Conservation (phyloP, 2,797 vertebrate genomes). For the Hylomyscus alleni region DNA sequence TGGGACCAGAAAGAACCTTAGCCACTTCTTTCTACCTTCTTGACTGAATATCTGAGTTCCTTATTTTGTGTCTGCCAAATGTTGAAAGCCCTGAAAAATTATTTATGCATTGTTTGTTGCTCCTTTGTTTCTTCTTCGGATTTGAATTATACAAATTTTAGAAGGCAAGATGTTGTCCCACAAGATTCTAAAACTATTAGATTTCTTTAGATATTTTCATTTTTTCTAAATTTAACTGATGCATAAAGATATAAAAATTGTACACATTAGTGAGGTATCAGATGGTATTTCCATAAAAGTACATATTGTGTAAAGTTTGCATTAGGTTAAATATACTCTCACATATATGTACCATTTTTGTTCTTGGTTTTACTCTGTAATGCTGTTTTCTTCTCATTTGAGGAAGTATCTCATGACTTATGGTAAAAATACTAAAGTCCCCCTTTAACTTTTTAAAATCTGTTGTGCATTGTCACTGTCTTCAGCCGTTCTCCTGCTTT, state of each 20-base stretch:
- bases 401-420: not conserved
- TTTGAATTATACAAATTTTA: slow-evolving; percentile 4
- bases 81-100: slow-evolving; percentile 3
- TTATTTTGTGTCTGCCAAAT: slow-evolving; percentile 28
- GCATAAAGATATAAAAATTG: not conserved
- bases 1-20: too few species aligned
- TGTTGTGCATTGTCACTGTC: not conserved
- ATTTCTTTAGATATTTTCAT: not conserved
- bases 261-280: not conserved
- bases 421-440: not conserved
- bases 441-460: not conserved
- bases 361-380: not conserved
- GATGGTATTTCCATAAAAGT: not conserved
- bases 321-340: not conserved
- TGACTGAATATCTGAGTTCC: not conserved
- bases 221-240: not conserved
- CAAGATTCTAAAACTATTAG: not conserved
- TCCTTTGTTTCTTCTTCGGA: not conserved
- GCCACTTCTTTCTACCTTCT: not conserved
- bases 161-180: not conserved
- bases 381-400: not conserved
- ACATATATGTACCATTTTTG: not conserved
- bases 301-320: not conserved
- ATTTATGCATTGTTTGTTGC: not conserved
- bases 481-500: not conserved